phyloP scores from a whole-genome alignment of 2,113 vertebrate genomes.

The Ivindomyrus marchei region DNA sequence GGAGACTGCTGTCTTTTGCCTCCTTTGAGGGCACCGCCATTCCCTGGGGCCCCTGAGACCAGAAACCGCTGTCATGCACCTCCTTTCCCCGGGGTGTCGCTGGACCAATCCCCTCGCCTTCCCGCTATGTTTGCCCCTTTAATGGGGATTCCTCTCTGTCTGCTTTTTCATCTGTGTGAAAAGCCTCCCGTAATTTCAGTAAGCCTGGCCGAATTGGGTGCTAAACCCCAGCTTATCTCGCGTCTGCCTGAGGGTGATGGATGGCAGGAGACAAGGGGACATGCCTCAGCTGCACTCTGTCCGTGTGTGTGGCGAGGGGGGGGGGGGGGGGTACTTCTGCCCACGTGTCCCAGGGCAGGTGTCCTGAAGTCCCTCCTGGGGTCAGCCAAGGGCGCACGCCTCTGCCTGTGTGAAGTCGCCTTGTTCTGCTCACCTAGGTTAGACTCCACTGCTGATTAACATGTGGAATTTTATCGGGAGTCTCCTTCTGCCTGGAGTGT shows the following conservation, averaged over 20 bases:
- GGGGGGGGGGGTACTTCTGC: constrained; percentile 1
- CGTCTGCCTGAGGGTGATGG: neutral
- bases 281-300: neutral
- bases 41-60: no score
- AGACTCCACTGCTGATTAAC: constrained; percentile 26
- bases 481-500: constrained; percentile 25
- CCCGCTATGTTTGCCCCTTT: neutral
- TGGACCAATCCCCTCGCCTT: no score
- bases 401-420: neutral
- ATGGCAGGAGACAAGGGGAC: neutral
- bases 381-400: constrained; percentile 1
- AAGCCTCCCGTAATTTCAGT: neutral
- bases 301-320: neutral
- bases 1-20: no score
- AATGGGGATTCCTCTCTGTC: neutral
- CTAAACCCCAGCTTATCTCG: neutral
- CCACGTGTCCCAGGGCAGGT: constrained; percentile 39
- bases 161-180: neutral
- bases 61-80: no score
- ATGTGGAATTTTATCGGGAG: constrained; percentile 18
- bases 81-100: neutral
- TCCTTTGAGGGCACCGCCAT: no score
- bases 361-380: constrained; percentile 37
- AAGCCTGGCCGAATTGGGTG: neutral
- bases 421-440: constrained; percentile 21